A percentile compares a stretch with the other conserved stretches of the same genome.
Evolutionary conservation across 2,888 invertebrate species (phyloP).

Genomic region (Lypha dubia): DNA sequence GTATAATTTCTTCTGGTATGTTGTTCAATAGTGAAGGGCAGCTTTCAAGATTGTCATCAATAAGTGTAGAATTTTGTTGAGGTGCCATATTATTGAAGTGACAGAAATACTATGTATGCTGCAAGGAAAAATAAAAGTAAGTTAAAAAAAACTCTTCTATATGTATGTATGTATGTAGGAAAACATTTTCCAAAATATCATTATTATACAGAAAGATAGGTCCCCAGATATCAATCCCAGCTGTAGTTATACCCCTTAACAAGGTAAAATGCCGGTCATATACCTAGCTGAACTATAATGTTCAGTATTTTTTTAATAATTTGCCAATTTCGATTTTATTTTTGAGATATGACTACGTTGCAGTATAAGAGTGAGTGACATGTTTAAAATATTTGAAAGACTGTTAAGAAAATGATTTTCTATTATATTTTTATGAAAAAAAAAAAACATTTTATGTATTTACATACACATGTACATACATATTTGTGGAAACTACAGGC

Average conservation of each 20-base stretch:
- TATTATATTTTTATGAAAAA: neutral
- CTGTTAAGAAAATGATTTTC: neutral
- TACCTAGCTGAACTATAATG: no score
- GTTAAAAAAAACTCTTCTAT: neutral
- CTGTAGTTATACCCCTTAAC: no score
- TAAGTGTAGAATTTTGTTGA: conserved; percentile 82
- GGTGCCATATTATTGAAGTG: conserved; percentile 77
- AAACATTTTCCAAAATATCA: no score
- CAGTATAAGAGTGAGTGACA: no score
- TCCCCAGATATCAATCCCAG: no score
- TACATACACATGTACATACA: neutral
- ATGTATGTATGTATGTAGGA: neutral
- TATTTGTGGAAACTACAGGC: neutral
- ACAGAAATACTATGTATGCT: conserved; percentile 7
- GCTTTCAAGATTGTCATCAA: conserved; percentile 79
- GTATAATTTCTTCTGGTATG: conserved; percentile 77
- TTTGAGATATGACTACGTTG: no score
- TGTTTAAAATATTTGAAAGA: neutral
- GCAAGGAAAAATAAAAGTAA: conserved; percentile 40
- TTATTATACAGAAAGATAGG: no score
- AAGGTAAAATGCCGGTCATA: no score
- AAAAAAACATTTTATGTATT: neutral
- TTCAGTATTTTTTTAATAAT: no score
- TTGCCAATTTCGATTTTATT: no score
- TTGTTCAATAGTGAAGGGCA: conserved; percentile 78